Evolutionary conservation across 2,797 vertebrate genomes (phyloP).

Genomic region (Leptodactylus fallax): DNA sequence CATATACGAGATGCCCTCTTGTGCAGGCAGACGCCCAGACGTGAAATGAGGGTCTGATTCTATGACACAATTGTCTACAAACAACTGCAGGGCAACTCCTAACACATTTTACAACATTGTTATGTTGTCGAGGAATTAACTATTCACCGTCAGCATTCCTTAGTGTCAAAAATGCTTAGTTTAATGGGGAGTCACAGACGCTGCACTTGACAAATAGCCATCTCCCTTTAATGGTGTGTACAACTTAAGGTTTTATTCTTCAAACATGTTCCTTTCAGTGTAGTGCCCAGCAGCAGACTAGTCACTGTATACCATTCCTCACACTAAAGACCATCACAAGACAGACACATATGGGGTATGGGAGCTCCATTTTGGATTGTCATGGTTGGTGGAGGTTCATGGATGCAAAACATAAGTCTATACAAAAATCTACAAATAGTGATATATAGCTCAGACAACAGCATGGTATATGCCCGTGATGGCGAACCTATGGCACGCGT

Average conservation of each 20-base stretch:
- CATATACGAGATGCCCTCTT: neutral
- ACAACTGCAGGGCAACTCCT: neutral
- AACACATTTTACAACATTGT: conserved; percentile 10
- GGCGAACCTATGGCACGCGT: no score
- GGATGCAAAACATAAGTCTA: no score
- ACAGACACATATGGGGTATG: no score
- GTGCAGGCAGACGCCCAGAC: conserved; percentile 8
- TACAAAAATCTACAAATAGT: no score
- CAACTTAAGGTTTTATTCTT: neutral
- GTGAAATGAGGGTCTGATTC: neutral
- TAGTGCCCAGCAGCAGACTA: no score
- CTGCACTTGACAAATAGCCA: neutral
- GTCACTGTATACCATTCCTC: no score
- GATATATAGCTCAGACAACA: no score
- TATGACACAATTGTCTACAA: neutral
- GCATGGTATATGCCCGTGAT: no score
- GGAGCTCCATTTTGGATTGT: neutral
- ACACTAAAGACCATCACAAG: no score
- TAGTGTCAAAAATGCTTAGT: neutral
- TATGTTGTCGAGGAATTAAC: neutral
- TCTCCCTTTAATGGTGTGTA: neutral
- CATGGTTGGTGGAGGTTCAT: no score
- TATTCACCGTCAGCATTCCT: conserved; percentile 5
- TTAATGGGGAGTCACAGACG: neutral
- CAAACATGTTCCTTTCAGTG: neutral